Evolutionary conservation across 2,888 invertebrate species (phyloP).

Genomic region (Unio delphinus): DNA sequence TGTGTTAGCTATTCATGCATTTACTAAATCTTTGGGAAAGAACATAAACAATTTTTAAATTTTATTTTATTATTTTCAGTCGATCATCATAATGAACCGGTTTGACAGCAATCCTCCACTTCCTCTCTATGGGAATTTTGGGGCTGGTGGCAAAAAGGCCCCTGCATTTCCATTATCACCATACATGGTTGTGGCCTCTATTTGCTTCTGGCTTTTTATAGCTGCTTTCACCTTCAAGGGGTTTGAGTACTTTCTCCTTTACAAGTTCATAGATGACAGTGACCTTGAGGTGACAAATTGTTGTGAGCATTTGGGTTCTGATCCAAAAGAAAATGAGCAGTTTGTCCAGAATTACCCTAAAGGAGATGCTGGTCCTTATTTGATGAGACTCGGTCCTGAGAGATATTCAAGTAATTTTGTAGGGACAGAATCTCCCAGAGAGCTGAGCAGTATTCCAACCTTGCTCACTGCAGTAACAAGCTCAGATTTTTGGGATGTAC

Average conservation of each 20-base stretch:
- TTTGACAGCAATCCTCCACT: too few relatives aligned
- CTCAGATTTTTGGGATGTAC: conserved; percentile 49
- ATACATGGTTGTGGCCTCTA: conserved; percentile 37
- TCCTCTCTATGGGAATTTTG: too few relatives aligned
- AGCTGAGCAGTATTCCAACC: conserved; percentile 39
- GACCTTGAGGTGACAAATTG: conserved; percentile 24
- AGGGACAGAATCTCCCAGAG: conserved; percentile 38
- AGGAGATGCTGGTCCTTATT: conserved; percentile 52
- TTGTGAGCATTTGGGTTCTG: conserved; percentile 28
- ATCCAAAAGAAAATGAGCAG: conserved; percentile 36
- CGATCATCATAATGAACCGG: too few relatives aligned
- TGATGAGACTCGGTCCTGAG: conserved; percentile 45
- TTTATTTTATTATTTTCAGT: too few relatives aligned
- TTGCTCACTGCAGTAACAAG: conserved; percentile 55
- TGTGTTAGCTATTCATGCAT: too few relatives aligned
- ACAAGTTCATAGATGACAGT: conserved; percentile 29
- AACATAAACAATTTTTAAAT: too few relatives aligned
- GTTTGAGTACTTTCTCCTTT: conserved; percentile 30
- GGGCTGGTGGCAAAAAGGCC: background rate
- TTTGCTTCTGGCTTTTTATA: conserved; percentile 33
- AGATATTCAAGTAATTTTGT: conserved; percentile 31
- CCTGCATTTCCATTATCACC: too few relatives aligned
- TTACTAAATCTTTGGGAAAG: too few relatives aligned
- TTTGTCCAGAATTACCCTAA: conserved; percentile 38
- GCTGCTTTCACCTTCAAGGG: conserved; percentile 20